Base-by-base conservation (phyloP, 2,888 invertebrate species). In the Stenodera caucasica region DNA sequence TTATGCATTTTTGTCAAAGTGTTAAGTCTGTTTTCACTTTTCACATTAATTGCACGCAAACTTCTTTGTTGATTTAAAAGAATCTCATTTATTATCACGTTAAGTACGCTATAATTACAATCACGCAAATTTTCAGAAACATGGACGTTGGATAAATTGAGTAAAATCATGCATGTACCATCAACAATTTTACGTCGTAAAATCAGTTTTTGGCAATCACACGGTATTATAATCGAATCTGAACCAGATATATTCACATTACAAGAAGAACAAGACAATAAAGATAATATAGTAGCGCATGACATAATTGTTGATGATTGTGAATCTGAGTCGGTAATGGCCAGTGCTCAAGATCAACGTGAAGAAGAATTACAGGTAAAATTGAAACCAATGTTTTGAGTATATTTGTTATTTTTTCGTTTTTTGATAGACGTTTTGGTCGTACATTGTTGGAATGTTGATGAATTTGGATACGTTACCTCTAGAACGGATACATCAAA, bases 401-500 rank as follows among this genome's bases (percentile, higher is more conserved):
- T 53, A n/a, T 51, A 35, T 33, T 64, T 55, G 30, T 49, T 60
- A 6, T 12, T 12, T 1, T 33, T 12, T 11, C 70, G 66, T 70
- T 68, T 59, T 70, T 74, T 80, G 77, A 37, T 75, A 87, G 85
- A 87, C 90, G 50, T 96, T 96, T 80, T 98, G 98, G 98, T 94
- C 96, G 0, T 98, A 97, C 75, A 96, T 98, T 71, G 92, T 95
- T 50, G 97, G 96, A 15, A 98, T 98, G 98, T 81, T 98, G 59
- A 96, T 96, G 11, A 98, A 98, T 82, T 82, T 98, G 66, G 96
- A 96, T 73, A 92, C 92, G 0, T 83, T 97, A 76, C 92, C 96
- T 0, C 82, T 97, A 66, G 96, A 97, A 70, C 84, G 96, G 56
- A 97, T 98, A 71, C 95, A 96, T 80, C 94, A 95, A 77, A 97